phyloP scores from a whole-genome alignment of 2,888 invertebrate species.

The Agrypnus murinus region DNA sequence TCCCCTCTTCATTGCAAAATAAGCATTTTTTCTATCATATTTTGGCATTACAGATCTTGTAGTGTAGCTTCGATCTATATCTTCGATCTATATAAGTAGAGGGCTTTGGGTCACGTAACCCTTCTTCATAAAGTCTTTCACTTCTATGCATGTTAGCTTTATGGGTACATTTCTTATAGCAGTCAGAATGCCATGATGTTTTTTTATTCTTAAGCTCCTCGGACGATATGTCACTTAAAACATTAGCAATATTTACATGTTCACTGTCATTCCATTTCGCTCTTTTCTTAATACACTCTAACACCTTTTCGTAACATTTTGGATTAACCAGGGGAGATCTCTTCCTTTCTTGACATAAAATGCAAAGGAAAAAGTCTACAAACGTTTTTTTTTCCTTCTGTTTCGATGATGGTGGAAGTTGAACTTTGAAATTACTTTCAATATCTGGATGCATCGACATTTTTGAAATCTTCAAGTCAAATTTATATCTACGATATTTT shows the following conservation, averaged over 20 bases:
- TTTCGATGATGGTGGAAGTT: too few relatives aligned
- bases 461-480: too few relatives aligned
- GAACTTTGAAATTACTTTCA: background rate
- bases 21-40: conserved; percentile 18
- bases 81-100: background rate
- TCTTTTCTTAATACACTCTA: too few relatives aligned
- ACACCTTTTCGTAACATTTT: too few relatives aligned
- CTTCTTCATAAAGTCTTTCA: conserved; percentile 17
- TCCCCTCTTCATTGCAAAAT: background rate
- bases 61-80: conserved; percentile 1
- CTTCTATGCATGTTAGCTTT: conserved; percentile 24
- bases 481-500: too few relatives aligned
- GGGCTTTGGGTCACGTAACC: background rate
- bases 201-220: conserved; percentile 14
- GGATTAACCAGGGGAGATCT: too few relatives aligned
- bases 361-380: conserved; percentile 4
- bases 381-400: background rate
- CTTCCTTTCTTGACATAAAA: background rate
- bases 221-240: background rate
- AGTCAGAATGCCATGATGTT: conserved; percentile 29
- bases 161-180: conserved; percentile 26
- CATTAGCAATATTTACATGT: conserved; percentile 3
- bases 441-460: too few relatives aligned
- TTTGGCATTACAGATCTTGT: background rate
- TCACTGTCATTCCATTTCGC: conserved; percentile 21